These are phyloP conservation scores for Ectropis grisescens DNA, from an alignment of 1,140 invertebrate genomes.

Conservation along the genomic window DNA sequence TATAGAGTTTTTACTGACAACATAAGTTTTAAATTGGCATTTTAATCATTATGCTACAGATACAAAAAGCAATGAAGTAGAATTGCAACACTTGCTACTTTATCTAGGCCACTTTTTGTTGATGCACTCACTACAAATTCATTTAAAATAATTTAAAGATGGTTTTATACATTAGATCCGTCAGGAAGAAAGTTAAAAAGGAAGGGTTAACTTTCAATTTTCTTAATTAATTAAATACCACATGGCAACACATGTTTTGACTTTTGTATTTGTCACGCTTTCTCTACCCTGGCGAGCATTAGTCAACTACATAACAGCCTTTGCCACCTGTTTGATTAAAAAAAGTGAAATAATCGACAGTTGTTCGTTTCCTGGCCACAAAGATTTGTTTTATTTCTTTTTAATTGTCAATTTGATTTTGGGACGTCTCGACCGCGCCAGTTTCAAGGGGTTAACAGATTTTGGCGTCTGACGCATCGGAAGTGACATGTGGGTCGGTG, in stretches of 20 bases:
- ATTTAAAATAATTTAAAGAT: too few species aligned
- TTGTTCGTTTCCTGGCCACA: slow-evolving; percentile 25
- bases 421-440: slow-evolving; percentile 25
- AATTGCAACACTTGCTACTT: too few species aligned
- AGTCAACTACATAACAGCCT: slow-evolving; percentile 19
- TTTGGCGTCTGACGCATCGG: slow-evolving; percentile 47
- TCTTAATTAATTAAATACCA: slow-evolving; percentile 59
- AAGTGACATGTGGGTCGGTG: slow-evolving; percentile 61
- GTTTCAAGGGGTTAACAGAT: slow-evolving; percentile 43
- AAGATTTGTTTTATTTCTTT: slow-evolving; percentile 68
- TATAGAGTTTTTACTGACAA: too few species aligned
- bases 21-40: too few species aligned
- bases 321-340: slow-evolving; percentile 44
- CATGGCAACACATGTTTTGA: slow-evolving; percentile 55
- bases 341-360: slow-evolving; percentile 32
- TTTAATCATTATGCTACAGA: too few species aligned
- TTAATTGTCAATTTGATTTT: slow-evolving; percentile 48
- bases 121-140: too few species aligned
- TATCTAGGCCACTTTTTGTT: too few species aligned
- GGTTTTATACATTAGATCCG: too few species aligned
- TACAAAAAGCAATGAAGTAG: too few species aligned
- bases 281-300: slow-evolving; percentile 27
- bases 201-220: slow-evolving; percentile 58
- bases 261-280: slow-evolving; percentile 53
- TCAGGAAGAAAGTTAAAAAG: slow-evolving; percentile 17